Percentiles rank a stretch among this genome's conserved stretches.
These are phyloP conservation scores for Lepidocyrtinus sp. DNA, from an alignment of 2,888 invertebrate genomes.

Conservation along the genomic window DNA sequence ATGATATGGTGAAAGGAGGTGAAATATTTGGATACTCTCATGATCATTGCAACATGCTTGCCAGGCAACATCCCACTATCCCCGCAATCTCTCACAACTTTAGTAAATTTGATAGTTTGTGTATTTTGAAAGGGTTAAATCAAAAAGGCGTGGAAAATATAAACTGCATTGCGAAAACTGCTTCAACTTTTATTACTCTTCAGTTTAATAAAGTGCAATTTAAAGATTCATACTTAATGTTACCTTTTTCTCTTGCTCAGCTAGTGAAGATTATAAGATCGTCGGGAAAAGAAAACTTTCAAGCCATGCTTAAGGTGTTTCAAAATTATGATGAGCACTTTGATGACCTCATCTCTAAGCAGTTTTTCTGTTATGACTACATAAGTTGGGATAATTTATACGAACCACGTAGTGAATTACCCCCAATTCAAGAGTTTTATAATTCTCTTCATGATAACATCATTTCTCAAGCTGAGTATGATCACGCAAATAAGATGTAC, in stretches of 20 bases:
- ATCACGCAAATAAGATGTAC: not conserved
- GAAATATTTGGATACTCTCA: constrained; percentile 24
- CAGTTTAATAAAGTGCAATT: constrained; percentile 1
- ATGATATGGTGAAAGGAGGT: not conserved
- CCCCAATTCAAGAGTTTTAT: not conserved
- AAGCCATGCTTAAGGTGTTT: not conserved
- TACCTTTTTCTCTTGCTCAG: not conserved
- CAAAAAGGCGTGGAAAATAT: not conserved
- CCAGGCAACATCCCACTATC: not conserved
- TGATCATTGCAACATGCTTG: constrained; percentile 15
- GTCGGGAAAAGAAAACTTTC: not conserved
- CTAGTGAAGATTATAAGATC: not conserved
- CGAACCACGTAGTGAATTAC: not conserved
- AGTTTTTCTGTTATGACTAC: not conserved
- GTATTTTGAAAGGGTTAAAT: not conserved
- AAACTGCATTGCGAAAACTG: not conserved
- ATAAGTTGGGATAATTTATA: not conserved
- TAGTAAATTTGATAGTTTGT: constrained; percentile 19
- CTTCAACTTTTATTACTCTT: not conserved
- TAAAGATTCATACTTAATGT: not conserved
- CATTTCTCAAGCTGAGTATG: not conserved
- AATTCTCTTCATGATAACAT: not conserved
- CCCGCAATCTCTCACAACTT: constrained; percentile 23
- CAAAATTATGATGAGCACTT: not conserved
- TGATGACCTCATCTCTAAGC: constrained; percentile 8